These are phyloP conservation scores for Macropis europaea DNA, from an alignment of 2,888 invertebrate species.

Conservation along the genomic window DNA sequence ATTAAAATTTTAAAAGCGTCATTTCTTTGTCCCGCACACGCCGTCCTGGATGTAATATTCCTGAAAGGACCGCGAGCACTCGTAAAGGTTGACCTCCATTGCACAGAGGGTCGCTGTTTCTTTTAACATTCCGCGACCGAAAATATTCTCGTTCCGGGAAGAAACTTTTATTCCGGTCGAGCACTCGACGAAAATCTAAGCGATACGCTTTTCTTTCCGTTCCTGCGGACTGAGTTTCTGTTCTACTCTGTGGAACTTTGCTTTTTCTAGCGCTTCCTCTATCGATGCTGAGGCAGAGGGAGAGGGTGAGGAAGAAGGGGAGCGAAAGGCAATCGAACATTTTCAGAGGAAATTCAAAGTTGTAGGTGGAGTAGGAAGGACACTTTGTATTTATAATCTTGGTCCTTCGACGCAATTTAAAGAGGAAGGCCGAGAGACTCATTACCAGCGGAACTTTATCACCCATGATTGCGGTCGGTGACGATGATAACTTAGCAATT, in stretches of 20 bases:
- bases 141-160: slow-evolving; percentile 22
- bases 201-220: neutral
- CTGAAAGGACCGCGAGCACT: slow-evolving; percentile 31
- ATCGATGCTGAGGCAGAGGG: too few species aligned
- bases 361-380: neutral
- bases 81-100: slow-evolving; percentile 38
- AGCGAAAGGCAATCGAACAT: neutral
- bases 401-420: slow-evolving; percentile 30
- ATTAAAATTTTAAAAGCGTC: neutral
- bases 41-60: slow-evolving; percentile 28
- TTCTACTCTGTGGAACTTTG: neutral
- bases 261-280: too few species aligned
- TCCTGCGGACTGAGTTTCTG: neutral
- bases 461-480: slow-evolving; percentile 24
- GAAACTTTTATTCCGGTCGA: slow-evolving; percentile 29
- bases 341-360: neutral
- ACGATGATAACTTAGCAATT: slow-evolving; percentile 43
- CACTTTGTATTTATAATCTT: slow-evolving; percentile 26
- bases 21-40: neutral
- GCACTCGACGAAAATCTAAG: slow-evolving; percentile 20
- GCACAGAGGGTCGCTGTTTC: slow-evolving; percentile 6
- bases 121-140: slow-evolving; percentile 7
- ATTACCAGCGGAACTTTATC: slow-evolving; percentile 47
- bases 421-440: slow-evolving; percentile 28
- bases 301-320: too few species aligned